These are phyloP conservation scores for Epinotia ramella DNA, from an alignment of 2,888 invertebrate genomes.

Conservation along the genomic window DNA sequence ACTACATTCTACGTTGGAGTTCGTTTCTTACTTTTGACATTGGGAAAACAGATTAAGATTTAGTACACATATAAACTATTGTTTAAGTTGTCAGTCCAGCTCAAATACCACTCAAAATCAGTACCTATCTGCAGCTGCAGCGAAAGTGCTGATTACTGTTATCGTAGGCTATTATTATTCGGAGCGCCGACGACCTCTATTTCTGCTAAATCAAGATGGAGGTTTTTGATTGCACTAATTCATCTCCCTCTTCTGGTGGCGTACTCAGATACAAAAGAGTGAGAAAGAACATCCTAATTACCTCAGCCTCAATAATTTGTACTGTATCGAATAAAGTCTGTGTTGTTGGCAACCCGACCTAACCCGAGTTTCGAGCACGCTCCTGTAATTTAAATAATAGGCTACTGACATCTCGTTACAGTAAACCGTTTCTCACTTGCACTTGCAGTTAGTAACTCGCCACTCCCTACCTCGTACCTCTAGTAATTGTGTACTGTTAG, in stretches of 20 bases:
- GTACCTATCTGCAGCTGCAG: background rate
- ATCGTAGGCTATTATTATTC: constrained; percentile 4
- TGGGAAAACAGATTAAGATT: background rate
- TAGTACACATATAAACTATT: background rate
- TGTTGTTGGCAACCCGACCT: background rate
- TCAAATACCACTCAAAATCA: background rate
- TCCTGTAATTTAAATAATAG: constrained; percentile 49
- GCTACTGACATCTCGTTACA: constrained; percentile 39
- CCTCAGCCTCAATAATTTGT: background rate
- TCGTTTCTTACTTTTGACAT: background rate
- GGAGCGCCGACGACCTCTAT: background rate
- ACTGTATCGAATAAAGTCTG: background rate
- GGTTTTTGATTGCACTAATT: background rate
- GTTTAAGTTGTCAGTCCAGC: constrained; percentile 20
- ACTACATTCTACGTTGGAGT: background rate
- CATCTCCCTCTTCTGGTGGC: background rate
- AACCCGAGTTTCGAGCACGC: background rate
- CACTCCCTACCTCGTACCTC: background rate
- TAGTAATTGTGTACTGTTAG: constrained; percentile 16
- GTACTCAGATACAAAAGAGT: background rate
- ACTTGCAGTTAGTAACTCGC: constrained; percentile 15
- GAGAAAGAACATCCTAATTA: background rate
- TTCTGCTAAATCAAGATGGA: background rate
- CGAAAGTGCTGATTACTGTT: constrained; percentile 16
- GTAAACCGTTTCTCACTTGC: constrained; percentile 40